Percentiles rank a stretch among this genome's conserved stretches.
These are phyloP conservation scores for Chironomus riparius DNA, from an alignment of 2,888 invertebrate species.

Conservation along the genomic window DNA sequence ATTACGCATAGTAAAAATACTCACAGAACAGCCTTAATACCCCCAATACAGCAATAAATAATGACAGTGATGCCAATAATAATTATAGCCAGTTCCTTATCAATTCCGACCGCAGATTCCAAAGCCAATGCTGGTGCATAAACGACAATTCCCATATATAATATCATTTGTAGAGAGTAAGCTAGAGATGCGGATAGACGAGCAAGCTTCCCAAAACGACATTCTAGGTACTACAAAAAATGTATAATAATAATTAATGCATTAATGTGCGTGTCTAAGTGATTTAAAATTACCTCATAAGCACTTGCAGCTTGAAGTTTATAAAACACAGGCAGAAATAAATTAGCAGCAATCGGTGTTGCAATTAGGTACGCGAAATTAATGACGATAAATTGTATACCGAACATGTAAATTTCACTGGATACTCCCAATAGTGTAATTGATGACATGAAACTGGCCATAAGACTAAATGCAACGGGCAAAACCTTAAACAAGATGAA, in stretches of 20 bases:
- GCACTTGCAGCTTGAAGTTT: constrained; percentile 72
- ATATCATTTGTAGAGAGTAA: constrained; percentile 80
- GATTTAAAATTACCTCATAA: constrained; percentile 57
- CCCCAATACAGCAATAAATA: constrained; percentile 75
- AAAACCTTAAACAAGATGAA: constrained; percentile 30
- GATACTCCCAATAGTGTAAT: constrained; percentile 83
- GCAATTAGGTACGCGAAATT: constrained; percentile 67
- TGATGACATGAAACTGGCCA: constrained; percentile 90
- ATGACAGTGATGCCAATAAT: constrained; percentile 36
- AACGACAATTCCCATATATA: constrained; percentile 84
- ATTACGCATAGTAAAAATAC: too few relatives aligned
- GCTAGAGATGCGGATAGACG: constrained; percentile 71
- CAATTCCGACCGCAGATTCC: constrained; percentile 72
- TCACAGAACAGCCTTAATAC: constrained; percentile 76
- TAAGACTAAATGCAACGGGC: constrained; percentile 79
- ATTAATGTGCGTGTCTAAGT: not conserved
- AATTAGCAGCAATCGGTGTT: constrained; percentile 65
- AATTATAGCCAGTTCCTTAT: constrained; percentile 57
- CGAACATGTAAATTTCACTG: constrained; percentile 75
- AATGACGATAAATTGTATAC: constrained; percentile 69
- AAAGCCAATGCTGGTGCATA: constrained; percentile 90
- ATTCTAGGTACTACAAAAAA: constrained; percentile 67
- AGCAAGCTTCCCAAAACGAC: constrained; percentile 69
- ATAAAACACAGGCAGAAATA: constrained; percentile 80
- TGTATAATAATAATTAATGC: too few relatives aligned